Base-by-base conservation (phyloP, 2,888 invertebrate species). In the Podotricha telesiphe region DNA sequence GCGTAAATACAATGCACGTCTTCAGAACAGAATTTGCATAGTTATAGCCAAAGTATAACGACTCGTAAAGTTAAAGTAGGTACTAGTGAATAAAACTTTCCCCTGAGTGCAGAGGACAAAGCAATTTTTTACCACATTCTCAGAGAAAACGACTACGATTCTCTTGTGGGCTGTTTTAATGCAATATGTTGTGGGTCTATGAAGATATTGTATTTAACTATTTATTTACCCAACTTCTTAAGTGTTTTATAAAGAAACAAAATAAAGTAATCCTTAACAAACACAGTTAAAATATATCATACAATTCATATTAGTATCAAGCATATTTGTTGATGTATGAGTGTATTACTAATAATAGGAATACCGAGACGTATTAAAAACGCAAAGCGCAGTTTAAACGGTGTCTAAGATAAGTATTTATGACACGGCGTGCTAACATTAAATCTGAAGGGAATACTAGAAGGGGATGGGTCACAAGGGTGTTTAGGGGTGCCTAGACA, bases 321-420 rank as follows among this genome's bases (percentile, higher is more conserved):
- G 11, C 11, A 2, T 42, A 13, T 42, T 42, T 42, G 4, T 42
- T 42, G 13, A 42, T 42, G 1, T 42, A 42, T 8, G 37, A 5
- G 10, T 37, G 42, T 42, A 42, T 13, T 13, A 13, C 10, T 28
- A 37, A 6, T 37, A 37, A 37, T 72, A 73, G 73, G 70, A 76
- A 75, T 76, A 75, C 76, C 78, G 77, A 83, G 78, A 76, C 78
- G 80, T 81, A 84, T 85, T 86, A 86, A 86, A 85, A 85, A 78
- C 76, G 80, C 82, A 84, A 82, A 79, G 81, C 85, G 80, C 81
- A 80, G 83, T 88, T 87, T 83, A 86, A 89, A 85, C 79, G 87
- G n/a, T 88, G 82, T 76, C 74, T 77, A 82, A 86, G 86, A 86
- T 87, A 86, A 86, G 87, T 88, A 88, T 90, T 87, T 89, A 87